Base-by-base conservation (phyloP, 2,113 vertebrate species). In the Piaya cayana region DNA sequence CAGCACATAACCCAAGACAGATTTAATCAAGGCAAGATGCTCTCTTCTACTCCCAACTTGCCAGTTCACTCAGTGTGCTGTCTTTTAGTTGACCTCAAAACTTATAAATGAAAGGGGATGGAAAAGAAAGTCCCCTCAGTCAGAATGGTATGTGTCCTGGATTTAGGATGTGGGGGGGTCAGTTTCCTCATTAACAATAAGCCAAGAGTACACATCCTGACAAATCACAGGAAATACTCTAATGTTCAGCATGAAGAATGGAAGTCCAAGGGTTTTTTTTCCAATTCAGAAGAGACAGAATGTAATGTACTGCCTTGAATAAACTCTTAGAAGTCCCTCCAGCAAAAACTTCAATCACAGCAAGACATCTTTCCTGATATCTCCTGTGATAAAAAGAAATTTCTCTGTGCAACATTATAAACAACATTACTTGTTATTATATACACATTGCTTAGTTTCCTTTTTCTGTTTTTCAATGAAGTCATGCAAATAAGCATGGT, bases 161-260 rank as follows among this genome's bases (percentile, higher is more conserved):
- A 89, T 50, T 29, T 32, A 39, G 36, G 32, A 30, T 7, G 74
- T n/a, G 58, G 6, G 29, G 43, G 19, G 12, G 27, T 5, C 4
- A 65, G 47, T 50, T 86, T 92, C 77, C 65, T 91, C 56, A 82
- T 55, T 75, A 86, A 96, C 52, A 86, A 50, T 59, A 89, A 83
- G 11, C 20, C 34, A 81, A 49, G 50, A 77, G 1, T 37, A 88
- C 42, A 90, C 29, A 90, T 64, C 70, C 81, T 69, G 62, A 87
- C 22, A 82, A 85, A 65, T 32, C 50, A 81, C 60, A 82, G 65
- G 84, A 95, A 92, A 91, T 30, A 74, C 12, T 34, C 39, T 8
- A n/a, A 60, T 15, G 32, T 43, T 94, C 76, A 60, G 17, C 30
- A 79, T 26, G 49, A 58, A n/a, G n/a, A 93, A 93, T 82, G 81